These are phyloP conservation scores for Cepaea nemoralis DNA, from an alignment of 1,140 invertebrate genomes.

Conservation along the genomic window DNA sequence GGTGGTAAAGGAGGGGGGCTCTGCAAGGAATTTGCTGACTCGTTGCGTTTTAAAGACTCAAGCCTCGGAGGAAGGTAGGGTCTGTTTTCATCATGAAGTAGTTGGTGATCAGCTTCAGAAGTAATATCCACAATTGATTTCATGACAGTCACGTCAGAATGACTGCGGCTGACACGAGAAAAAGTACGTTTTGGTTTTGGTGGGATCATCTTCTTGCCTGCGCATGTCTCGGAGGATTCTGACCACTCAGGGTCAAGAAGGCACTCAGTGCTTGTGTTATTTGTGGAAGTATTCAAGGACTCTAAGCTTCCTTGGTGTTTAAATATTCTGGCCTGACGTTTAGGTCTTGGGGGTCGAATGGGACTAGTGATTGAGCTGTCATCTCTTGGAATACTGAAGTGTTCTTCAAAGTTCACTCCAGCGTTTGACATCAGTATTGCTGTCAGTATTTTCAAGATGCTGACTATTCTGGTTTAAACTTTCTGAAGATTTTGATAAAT, in stretches of 20 bases:
- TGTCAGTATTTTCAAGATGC: neutral
- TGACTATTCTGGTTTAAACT: neutral
- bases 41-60: constrained; percentile 39
- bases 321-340: constrained; percentile 43
- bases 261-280: constrained; percentile 47
- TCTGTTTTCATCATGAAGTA: constrained; percentile 25
- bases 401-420: neutral
- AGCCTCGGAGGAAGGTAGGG: constrained; percentile 46
- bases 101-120: constrained; percentile 8
- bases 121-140: constrained; percentile 34
- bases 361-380: constrained; percentile 32
- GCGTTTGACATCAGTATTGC: constrained; percentile 19
- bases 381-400: neutral
- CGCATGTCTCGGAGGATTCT: neutral
- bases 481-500: neutral
- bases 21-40: constrained; percentile 2
- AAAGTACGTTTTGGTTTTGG: constrained; percentile 57
- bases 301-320: constrained; percentile 15
- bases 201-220: constrained; percentile 46
- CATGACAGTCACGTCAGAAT: constrained; percentile 52
- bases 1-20: constrained; percentile 48
- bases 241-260: constrained; percentile 30
- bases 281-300: constrained; percentile 28
- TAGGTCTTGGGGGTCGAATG: constrained; percentile 50
- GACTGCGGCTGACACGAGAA: constrained; percentile 42